phyloP scores from a whole-genome alignment of 2,888 invertebrate genomes.

The Stenoptilia bipunctidactyla region DNA sequence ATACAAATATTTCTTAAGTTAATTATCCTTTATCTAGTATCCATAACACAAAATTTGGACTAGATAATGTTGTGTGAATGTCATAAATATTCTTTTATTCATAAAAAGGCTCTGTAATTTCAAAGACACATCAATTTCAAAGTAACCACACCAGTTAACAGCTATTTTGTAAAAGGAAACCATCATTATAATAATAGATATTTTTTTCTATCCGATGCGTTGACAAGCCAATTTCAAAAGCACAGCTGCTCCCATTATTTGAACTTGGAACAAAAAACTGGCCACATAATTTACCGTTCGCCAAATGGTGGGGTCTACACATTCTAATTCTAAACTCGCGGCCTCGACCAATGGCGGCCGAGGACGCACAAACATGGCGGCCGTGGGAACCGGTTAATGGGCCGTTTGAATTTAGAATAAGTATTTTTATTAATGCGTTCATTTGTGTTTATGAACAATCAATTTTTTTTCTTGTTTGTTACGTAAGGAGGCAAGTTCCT shows the following conservation, averaged over 20 bases:
- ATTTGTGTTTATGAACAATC: slow-evolving; percentile 46
- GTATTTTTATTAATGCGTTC: slow-evolving; percentile 57
- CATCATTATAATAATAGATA: slow-evolving; percentile 6
- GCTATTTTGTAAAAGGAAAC: too few relatives aligned
- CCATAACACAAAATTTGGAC: too few relatives aligned
- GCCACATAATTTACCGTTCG: slow-evolving; percentile 62
- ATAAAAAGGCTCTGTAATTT: too few relatives aligned
- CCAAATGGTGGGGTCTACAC: slow-evolving; percentile 69
- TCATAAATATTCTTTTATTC: too few relatives aligned
- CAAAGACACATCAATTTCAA: too few relatives aligned
- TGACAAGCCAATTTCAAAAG: slow-evolving; percentile 22
- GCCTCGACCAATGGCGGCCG: slow-evolving; percentile 66
- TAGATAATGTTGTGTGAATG: too few relatives aligned
- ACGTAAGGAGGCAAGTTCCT: background rate
- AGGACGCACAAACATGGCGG: slow-evolving; percentile 67
- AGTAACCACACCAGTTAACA: too few relatives aligned
- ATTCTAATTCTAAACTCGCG: slow-evolving; percentile 67
- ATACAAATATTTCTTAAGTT: too few relatives aligned
- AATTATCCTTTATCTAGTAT: too few relatives aligned
- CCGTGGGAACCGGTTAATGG: slow-evolving; percentile 70
- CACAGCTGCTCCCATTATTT: slow-evolving; percentile 54
- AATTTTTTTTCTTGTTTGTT: slow-evolving; percentile 19
- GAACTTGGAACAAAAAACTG: slow-evolving; percentile 53
- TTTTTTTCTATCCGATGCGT: slow-evolving; percentile 25
- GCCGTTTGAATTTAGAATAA: slow-evolving; percentile 69